A percentile compares a stretch with the other conserved stretches of the same genome.
These are phyloP conservation scores for Radopholus similis DNA, from an alignment of 1,140 invertebrate genomes.

Conservation along the genomic window DNA sequence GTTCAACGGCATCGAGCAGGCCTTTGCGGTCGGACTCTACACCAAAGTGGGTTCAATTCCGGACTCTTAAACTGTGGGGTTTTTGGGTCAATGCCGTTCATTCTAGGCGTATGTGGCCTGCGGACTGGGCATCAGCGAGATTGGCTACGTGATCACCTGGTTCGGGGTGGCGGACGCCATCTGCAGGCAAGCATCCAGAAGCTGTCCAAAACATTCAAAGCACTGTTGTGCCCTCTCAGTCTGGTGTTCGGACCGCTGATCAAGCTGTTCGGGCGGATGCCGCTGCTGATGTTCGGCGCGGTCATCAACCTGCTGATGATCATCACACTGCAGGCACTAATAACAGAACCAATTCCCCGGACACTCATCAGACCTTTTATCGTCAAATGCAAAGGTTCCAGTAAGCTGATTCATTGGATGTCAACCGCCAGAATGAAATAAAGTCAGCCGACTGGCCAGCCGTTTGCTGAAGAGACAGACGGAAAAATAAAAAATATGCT, in stretches of 20 bases:
- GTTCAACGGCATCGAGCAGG: slow-evolving; percentile 94
- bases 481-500: no score
- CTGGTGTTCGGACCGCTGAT: slow-evolving; percentile 82
- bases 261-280: slow-evolving; percentile 81
- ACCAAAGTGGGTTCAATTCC: slow-evolving; percentile 64
- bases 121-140: slow-evolving; percentile 78
- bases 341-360: slow-evolving; percentile 44
- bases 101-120: slow-evolving; percentile 86
- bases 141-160: slow-evolving; percentile 79
- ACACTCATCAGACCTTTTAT: no score
- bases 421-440: no score
- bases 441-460: no score
- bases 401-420: no score
- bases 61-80: neutral
- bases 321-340: slow-evolving; percentile 31
- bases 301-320: slow-evolving; percentile 70
- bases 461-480: no score
- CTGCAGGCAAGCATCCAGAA: slow-evolving; percentile 72
- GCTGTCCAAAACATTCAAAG: slow-evolving; percentile 67
- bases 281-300: slow-evolving; percentile 75
- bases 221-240: slow-evolving; percentile 67
- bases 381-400: no score
- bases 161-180: slow-evolving; percentile 67
- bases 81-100: neutral
- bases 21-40: slow-evolving; percentile 80